Evolutionary conservation across 2,888 invertebrate genomes (phyloP), one percentile per base, ranked within the genome.

Genomic region (Drosophila mulleri): DNA sequence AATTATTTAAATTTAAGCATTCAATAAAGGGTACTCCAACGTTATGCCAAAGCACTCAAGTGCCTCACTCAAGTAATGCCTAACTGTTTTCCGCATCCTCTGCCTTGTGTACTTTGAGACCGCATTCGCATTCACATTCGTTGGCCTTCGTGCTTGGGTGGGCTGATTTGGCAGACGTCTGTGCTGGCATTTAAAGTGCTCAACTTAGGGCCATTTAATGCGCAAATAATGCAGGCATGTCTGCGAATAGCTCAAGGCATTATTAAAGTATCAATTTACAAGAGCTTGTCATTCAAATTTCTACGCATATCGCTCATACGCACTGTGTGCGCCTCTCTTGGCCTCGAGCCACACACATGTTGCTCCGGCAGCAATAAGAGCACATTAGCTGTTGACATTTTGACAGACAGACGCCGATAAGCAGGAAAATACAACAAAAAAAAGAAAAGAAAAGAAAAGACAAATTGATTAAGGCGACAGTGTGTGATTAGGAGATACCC

Each of bases 191-290:
- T 66, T 67, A 52, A 70, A 70, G 63, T 70, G 61, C 45, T 67
- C 9, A 41, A 18, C n/a, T 47, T 58, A 23, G 60, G 65, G 63
- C 64, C 60, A 59, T 52, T 71, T 62, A 77, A 72, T 61, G 54
- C 64, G 63, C 39, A 54, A 59, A 59, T 62, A 41, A 52, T 35
- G 26, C 64, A 63, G 50, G 47, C 72, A 68, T 66, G 67, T 67
- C 80, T 54, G 53, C 47, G 67, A 50, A 60, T 68, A 62, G 48
- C 64, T 56, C 11, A 23, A 9, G 58, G 68, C 72, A 78, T 59
- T 72, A 53, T 78, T 69, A 56, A 65, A 65, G 73, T 84, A 84
- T 84, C 87, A 74, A 61, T 71, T 89, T 89, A 87, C 83, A 69
- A 48, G 56, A 67, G 61, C 56, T 56, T 68, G 73, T 82, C 85